A percentile compares a stretch with the other conserved stretches of the same genome.
phyloP scores from a whole-genome alignment of 2,113 vertebrate species.

The Tychaedon coryphoeus region DNA sequence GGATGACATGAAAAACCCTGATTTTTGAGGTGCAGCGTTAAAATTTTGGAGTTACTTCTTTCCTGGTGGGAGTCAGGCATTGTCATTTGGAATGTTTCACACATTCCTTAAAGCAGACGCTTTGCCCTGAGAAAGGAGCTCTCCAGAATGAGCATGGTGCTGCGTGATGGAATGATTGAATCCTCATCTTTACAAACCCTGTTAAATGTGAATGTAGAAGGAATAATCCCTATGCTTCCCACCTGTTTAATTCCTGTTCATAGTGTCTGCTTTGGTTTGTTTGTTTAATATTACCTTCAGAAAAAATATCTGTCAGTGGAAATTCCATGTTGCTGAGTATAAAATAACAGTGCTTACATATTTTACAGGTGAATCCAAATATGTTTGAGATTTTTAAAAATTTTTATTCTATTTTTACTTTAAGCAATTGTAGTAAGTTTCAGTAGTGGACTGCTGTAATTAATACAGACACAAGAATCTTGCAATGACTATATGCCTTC shows the following conservation, averaged over 20 bases:
- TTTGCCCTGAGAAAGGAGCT: slow-evolving; percentile 8
- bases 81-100: not conserved
- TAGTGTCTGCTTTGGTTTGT: not conserved
- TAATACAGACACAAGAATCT: not conserved
- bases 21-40: not conserved
- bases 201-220: not conserved
- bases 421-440: not conserved
- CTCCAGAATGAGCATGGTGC: not conserved
- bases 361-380: not conserved
- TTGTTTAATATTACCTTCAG: not conserved
- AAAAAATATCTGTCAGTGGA: not conserved
- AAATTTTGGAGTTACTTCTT: not conserved
- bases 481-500: not conserved
- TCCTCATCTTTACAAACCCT: not conserved
- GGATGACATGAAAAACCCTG: not conserved
- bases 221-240: not conserved
- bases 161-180: not conserved
- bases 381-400: not conserved
- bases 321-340: not conserved
- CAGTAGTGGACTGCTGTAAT: not conserved
- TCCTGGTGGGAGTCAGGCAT: not conserved
- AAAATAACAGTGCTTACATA: not conserved
- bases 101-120: not conserved
- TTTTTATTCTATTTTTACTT: not conserved
- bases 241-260: not conserved